Base-by-base conservation (phyloP, 2,797 vertebrate genomes). In the Paguma larvata region DNA sequence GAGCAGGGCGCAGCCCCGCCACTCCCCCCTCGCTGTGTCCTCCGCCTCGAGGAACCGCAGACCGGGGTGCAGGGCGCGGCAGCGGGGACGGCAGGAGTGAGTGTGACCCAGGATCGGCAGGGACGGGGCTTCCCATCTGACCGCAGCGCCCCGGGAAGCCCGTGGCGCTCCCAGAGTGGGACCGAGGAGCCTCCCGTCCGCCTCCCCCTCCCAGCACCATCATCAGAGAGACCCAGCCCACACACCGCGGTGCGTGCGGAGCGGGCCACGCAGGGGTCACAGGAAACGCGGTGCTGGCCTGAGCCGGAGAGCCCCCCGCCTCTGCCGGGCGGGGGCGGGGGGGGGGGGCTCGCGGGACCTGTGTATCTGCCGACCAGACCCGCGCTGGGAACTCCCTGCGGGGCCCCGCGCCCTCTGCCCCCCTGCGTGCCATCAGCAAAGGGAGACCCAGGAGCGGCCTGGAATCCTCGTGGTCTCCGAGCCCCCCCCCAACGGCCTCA, bases 251-350 rank as follows among this genome's bases (percentile, higher is more conserved):
- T 38, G 13, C 34, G 73, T 0, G 0, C 12, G 32, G 32, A 9
- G 4, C 0, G 1, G 48, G 63, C 32, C 15, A 19, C 1, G 10
- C 21, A 32, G 51, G 14, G 7, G 32, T 34, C 59, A 32, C 30
- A 38, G 32, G n/a, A 70, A 12, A 19, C 0, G 11, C 0, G 46
- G 65, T 25, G 56, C 0, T n/a, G 34, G 59, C 27, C 3, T 0
- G 0, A 25, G 41, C 16, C 30, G 38, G 21, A 59, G 56, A 59
- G 56, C 21, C 21, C 21, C 23, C 38, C 38, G 38, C 56, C 56
- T 59, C 8, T 59, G 19, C 21, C 10, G 56, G 73, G 27, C 13
- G 12, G 7, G 32, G 34, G 25, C 4, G 14, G 30, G 38, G 34
- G 51, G 21, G 23, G 1, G 1, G n/a, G 30, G 1, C 41, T 23